Base-by-base conservation (phyloP, 1,140 invertebrate genomes). In the Cyrtorhinus lividipennis region DNA sequence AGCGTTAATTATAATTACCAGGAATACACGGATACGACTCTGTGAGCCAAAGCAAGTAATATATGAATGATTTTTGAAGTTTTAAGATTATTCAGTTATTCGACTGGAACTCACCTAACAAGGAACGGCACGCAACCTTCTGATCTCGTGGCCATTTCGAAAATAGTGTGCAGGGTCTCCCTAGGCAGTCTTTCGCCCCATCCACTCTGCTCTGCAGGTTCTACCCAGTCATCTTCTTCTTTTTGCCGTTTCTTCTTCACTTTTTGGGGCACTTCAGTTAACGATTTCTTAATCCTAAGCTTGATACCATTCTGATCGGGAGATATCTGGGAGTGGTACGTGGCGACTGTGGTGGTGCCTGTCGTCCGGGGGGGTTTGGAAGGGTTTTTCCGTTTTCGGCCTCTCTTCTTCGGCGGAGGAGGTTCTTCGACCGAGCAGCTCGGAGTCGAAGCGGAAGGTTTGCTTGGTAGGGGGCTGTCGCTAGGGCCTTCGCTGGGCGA, bases 101-200 rank as follows among this genome's bases (percentile, higher is more conserved):
- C n/a, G n/a, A n/a, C n/a, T n/a, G n/a, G 30, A 5, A 44, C 68
- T 72, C 73, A 87, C 84, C 81, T 84, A 64, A 83, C 75, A 63
- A 89, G 74, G 67, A 82, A 79, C 48, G 88, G 88, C 68, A 90
- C 74, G 64, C 81, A 79, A 48, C 88, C 87, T 69, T 84, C 81
- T 63, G 77, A 77, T 58, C 78, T 71, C 23, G 83, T 79, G 56
- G 82, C 79, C 71, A 81, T 73, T 67, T 81, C 73, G 71, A 90
- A 88, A 69, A 91, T 85, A 71, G 84, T 78, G 45, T 76, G 73
- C 61, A 90, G 79, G 65, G 88, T 73, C 66, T 80, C 75, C 69
- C 79, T 75, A 24, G 87, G 86, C 66, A 88, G 69, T 60, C 66
- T 72, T 25, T 74, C 67, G 2, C 77, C 83, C 83, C 83, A 84